A percentile compares a stretch with the other conserved stretches of the same genome.
phyloP scores from a whole-genome alignment of 2,113 vertebrate species.

The Silurus asotus region DNA sequence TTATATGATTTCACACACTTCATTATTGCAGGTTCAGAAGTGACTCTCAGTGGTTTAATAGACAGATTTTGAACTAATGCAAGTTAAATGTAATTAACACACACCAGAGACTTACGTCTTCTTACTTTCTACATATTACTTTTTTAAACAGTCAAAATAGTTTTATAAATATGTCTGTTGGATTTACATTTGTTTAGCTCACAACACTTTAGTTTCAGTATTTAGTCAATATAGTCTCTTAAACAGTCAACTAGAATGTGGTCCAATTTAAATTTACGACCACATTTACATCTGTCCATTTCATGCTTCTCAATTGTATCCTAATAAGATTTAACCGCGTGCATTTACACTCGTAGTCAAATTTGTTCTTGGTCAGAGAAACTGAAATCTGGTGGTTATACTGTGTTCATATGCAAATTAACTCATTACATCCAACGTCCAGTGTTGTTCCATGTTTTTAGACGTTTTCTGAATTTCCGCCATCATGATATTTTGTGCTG shows the following conservation, averaged over 20 bases:
- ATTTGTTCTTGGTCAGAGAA: not conserved
- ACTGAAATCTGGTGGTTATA: too few relatives aligned
- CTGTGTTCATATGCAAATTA: not conserved
- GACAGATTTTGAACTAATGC: not conserved
- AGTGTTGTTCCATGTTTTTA: not conserved
- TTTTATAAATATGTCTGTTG: not conserved
- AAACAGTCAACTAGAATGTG: not conserved
- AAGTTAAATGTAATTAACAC: not conserved
- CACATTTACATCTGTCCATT: not conserved
- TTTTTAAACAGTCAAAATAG: not conserved
- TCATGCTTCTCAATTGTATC: not conserved
- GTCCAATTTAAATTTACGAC: not conserved
- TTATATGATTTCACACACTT: not conserved
- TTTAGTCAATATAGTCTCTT: not conserved
- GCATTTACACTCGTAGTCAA: not conserved
- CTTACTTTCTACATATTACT: too few relatives aligned
- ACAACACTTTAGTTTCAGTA: not conserved
- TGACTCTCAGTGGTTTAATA: not conserved
- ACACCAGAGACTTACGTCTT: slow-evolving; percentile 11
- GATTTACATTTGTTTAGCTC: not conserved
- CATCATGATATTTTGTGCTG: slow-evolving; percentile 2
- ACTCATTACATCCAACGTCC: not conserved
- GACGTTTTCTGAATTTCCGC: not conserved
- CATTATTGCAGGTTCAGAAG: slow-evolving; percentile 6
- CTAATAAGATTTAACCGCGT: not conserved